phyloP scores from a whole-genome alignment of 2,113 vertebrate genomes.

The Coturnix japonica region DNA sequence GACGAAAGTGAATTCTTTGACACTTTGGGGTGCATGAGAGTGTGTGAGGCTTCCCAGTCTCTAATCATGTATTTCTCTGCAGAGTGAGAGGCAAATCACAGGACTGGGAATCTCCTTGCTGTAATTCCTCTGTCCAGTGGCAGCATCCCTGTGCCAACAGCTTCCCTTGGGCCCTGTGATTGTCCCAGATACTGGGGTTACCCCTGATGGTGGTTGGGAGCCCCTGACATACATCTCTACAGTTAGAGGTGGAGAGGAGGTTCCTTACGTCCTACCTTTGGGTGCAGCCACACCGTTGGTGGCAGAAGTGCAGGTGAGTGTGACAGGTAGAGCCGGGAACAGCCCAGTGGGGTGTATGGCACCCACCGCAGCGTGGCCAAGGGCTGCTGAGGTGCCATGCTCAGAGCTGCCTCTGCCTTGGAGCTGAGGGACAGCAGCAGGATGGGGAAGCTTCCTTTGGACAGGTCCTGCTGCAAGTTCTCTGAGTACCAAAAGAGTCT shows the following conservation, averaged over 20 bases:
- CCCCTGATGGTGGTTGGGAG: not conserved
- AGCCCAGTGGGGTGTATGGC: too few species aligned
- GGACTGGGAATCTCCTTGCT: not conserved
- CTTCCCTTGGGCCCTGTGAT: not conserved
- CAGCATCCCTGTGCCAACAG: not conserved
- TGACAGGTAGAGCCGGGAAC: not conserved
- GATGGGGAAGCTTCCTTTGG: not conserved
- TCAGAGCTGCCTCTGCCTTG: not conserved
- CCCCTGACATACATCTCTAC: not conserved
- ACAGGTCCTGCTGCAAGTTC: not conserved
- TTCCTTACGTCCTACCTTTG: not conserved
- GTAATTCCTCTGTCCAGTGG: not conserved
- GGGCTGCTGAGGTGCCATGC: too few species aligned
- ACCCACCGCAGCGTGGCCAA: too few species aligned
- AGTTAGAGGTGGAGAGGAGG: not conserved
- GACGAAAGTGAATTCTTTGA: not conserved
- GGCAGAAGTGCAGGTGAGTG: not conserved
- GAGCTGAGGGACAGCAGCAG: not conserved
- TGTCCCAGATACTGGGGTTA: not conserved
- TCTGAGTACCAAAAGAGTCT: not conserved
- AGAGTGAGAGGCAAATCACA: not conserved
- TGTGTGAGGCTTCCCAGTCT: not conserved
- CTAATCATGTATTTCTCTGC: not conserved
- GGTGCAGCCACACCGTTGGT: not conserved
- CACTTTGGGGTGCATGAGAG: not conserved